Percentiles rank a stretch among this genome's conserved stretches.
Evolutionary conservation across 2,888 invertebrate genomes (phyloP).

Genomic region (Ichneumoninae sp.): DNA sequence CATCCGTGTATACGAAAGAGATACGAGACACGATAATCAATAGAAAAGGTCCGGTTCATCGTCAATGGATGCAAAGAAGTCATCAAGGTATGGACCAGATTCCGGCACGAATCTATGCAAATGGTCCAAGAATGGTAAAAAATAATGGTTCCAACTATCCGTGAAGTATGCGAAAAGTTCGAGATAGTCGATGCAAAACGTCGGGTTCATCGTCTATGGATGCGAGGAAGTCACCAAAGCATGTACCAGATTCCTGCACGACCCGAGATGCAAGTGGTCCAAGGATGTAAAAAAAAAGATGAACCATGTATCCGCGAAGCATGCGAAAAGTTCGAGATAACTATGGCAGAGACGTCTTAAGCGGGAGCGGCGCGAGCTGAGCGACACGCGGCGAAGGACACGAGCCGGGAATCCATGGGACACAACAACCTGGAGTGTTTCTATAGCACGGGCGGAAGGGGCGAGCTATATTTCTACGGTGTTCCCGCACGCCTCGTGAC

Average conservation of each 20-base stretch:
- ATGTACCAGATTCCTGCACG: too few species aligned
- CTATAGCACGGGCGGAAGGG: conserved; percentile 69
- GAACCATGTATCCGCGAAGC: background rate
- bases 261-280: too few species aligned
- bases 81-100: too few species aligned
- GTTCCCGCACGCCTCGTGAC: conserved; percentile 68
- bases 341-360: background rate
- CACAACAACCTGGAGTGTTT: conserved; percentile 74
- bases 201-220: background rate
- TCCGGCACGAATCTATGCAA: too few species aligned
- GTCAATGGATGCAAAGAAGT: background rate
- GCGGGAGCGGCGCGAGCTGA: background rate
- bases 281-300: background rate
- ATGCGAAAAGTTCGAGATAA: background rate
- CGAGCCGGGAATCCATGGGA: conserved; percentile 29
- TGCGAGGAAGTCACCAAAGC: too few species aligned
- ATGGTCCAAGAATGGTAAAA: too few species aligned
- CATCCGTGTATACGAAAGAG: background rate
- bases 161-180: background rate
- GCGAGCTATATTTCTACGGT: conserved; percentile 80
- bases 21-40: background rate
- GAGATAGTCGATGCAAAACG: background rate
- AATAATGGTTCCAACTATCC: background rate
- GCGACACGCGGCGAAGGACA: background rate
- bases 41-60: background rate